Evolutionary conservation across 2,888 invertebrate species (phyloP).

Genomic region (Nymphalis polychloros): DNA sequence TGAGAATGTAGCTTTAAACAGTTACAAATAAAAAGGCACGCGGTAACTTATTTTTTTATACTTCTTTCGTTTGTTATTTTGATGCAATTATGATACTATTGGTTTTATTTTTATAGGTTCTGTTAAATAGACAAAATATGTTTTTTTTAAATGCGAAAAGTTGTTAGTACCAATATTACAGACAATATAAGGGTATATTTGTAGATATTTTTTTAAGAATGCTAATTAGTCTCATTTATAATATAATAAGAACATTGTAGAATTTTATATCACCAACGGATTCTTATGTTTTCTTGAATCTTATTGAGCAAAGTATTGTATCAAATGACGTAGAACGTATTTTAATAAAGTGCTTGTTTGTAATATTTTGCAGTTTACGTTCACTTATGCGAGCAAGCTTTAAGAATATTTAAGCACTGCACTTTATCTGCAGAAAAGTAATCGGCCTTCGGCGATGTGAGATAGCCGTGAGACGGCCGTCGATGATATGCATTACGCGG

Average conservation of each 20-base stretch:
- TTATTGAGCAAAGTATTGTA: too few relatives aligned
- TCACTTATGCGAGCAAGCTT: slow-evolving; percentile 15
- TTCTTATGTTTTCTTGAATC: too few relatives aligned
- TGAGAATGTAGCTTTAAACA: slow-evolving; percentile 18
- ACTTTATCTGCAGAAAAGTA: slow-evolving; percentile 33
- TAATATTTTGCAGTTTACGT: not conserved
- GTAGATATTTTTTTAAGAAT: too few relatives aligned
- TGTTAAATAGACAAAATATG: too few relatives aligned
- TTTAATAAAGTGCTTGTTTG: not conserved
- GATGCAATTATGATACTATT: too few relatives aligned
- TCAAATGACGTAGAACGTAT: not conserved
- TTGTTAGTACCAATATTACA: too few relatives aligned
- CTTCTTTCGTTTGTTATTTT: not conserved
- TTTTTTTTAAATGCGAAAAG: too few relatives aligned
- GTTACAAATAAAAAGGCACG: slow-evolving; percentile 4
- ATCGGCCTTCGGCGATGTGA: slow-evolving; percentile 29
- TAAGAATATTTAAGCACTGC: slow-evolving; percentile 11
- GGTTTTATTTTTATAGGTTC: too few relatives aligned
- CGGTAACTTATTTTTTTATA: not conserved
- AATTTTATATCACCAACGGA: too few relatives aligned
- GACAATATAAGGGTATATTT: too few relatives aligned
- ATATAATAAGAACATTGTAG: too few relatives aligned
- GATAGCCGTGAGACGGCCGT: slow-evolving; percentile 13
- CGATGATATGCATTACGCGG: slow-evolving; percentile 15
- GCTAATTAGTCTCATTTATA: too few relatives aligned